Conservation (phyloP, 2,888 invertebrate species). For the Drosophila meridiana region DNA sequence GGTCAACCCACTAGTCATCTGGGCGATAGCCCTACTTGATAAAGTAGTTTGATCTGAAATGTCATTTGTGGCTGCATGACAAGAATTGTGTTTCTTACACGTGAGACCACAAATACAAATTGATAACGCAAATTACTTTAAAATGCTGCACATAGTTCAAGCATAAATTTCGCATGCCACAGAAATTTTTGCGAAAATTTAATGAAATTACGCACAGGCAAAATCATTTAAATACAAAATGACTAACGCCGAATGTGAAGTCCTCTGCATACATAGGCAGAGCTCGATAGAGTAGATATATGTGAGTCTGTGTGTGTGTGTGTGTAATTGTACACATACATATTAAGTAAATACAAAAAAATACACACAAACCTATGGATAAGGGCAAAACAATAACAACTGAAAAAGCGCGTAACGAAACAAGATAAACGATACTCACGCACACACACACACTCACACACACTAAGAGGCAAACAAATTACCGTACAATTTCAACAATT, state of each 20-base stretch:
- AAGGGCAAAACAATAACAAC: conserved; percentile 61
- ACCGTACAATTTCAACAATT: conserved; percentile 77
- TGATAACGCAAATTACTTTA: conserved; percentile 57
- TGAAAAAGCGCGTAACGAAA: conserved; percentile 56
- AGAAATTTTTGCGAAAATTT: conserved; percentile 61
- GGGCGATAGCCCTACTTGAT: too few relatives aligned
- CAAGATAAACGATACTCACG: conserved; percentile 51
- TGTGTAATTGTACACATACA: not conserved
- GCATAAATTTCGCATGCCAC: conserved; percentile 65
- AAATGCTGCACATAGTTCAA: conserved; percentile 74
- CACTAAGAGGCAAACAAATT: conserved; percentile 58
- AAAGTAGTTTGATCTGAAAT: conserved; percentile 3
- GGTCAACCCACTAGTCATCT: not conserved
- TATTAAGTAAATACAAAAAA: conserved; percentile 18
- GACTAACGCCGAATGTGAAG: conserved; percentile 52
- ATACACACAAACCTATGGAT: conserved; percentile 20
- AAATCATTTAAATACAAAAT: conserved; percentile 65
- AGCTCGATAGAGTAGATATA: conserved; percentile 2
- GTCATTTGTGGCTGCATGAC: conserved; percentile 9
- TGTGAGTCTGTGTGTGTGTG: conserved; percentile 2
- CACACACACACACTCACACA: conserved; percentile 16
- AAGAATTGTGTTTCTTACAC: conserved; percentile 29
- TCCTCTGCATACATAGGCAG: conserved; percentile 13
- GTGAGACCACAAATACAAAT: conserved; percentile 46
- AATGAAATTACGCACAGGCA: conserved; percentile 68